Base-by-base conservation (phyloP, 1,140 invertebrate genomes). In the Dinoponera quadriceps region DNA sequence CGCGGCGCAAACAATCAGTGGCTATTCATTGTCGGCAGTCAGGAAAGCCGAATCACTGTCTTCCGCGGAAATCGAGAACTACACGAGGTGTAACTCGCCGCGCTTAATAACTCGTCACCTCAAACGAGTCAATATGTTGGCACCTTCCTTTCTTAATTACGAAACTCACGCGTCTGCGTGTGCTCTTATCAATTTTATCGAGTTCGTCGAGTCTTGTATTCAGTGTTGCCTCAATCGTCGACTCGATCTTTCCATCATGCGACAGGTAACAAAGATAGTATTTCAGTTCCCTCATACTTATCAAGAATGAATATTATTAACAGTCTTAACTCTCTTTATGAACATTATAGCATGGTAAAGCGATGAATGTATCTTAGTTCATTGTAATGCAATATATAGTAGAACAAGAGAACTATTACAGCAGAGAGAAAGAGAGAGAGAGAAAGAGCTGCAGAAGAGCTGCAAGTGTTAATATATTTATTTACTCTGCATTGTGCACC, bases 1-100 rank as follows among this genome's bases (percentile, higher is more conserved):
- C 87, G 73, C 57, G 84, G 84, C 84, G 83, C 86, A 88, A 88
- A 88, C 87, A 88, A 88, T 88, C 87, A 85, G 44, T 69, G 73
- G 59, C 83, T 83, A 88, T 88, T 88, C 87, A 85, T 82, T 82
- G 83, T 73, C 71, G 25, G 72, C 49, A 55, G 55, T 20, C 55
- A 51, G 55, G 48, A 49, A 80, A 80, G 20, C 22, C 49, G 27
- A 62, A 72, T 82, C 82, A 75, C 71, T 72, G 82, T 84, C 59
- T 81, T 77, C 29, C 29, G n/a, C 44, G 78, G 54, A 73, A 88
- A 88, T 85, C 75, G 49, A 82, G 14, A 25, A 80, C 22, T 71
- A 57, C n/a, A n/a, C 51, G 22, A 57, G 38, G 38, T 20, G 51
- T 65, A 80, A 80, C 57, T 71, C 48, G 69, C 51, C 13, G 25